Conservation (phyloP, 1,140 invertebrate species). For the Leptestheria dahalacensis region DNA sequence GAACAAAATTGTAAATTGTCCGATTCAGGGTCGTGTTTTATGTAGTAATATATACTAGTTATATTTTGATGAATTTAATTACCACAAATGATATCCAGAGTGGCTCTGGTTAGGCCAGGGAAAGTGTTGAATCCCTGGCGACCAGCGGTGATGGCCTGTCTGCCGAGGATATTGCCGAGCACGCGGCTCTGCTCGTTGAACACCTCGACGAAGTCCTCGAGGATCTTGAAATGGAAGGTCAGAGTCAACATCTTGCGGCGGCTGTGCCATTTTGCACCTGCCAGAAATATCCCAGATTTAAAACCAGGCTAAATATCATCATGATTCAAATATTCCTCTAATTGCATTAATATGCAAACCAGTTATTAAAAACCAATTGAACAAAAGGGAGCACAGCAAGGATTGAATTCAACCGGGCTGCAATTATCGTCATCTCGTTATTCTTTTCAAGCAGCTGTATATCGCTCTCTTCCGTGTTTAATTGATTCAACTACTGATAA, state of each 20-base stretch:
- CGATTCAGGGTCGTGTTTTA: no score
- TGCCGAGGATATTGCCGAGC: constrained; percentile 45
- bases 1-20: no score
- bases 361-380: constrained; percentile 57
- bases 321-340: constrained; percentile 27
- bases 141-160: constrained; percentile 24
- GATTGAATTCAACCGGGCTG: no score
- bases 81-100: constrained; percentile 79
- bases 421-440: constrained; percentile 58
- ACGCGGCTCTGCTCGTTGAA: constrained; percentile 59
- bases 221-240: no score
- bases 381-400: no score
- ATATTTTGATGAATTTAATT: constrained; percentile 30
- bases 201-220: constrained; percentile 65
- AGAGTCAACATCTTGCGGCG: constrained; percentile 77
- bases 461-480: constrained; percentile 45
- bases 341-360: constrained; percentile 52
- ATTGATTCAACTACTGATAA: no score
- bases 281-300: constrained; percentile 17
- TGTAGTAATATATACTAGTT: no score
- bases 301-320: constrained; percentile 44
- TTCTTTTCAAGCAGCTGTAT: constrained; percentile 48
- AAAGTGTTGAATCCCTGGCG: constrained; percentile 61
- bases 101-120: constrained; percentile 58
- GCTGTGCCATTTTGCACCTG: constrained; percentile 58